Conservation (phyloP, 1,140 invertebrate species). For the Lanistes nyassanus region DNA sequence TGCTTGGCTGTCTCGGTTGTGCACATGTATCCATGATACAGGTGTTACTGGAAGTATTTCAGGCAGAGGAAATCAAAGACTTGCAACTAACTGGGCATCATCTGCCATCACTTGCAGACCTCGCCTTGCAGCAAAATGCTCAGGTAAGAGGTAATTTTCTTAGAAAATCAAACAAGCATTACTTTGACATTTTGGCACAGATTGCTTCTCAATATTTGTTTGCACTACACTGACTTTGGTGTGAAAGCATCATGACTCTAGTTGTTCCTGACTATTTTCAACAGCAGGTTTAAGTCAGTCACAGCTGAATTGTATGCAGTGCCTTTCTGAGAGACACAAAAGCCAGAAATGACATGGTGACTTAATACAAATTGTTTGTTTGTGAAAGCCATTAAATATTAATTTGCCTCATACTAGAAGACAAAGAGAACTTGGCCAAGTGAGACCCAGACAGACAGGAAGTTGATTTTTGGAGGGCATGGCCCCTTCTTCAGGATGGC, state of each 20-base stretch:
- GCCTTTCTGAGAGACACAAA: neutral
- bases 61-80: slow-evolving; percentile 28
- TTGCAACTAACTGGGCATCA: slow-evolving; percentile 37
- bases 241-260: neutral
- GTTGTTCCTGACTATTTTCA: neutral
- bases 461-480: no score
- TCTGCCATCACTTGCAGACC: slow-evolving; percentile 36
- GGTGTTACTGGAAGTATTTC: slow-evolving; percentile 34
- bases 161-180: neutral
- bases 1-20: no score
- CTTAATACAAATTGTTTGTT: no score
- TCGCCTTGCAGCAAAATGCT: slow-evolving; percentile 39
- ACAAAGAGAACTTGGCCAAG: no score
- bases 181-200: no score
- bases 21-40: slow-evolving; percentile 2
- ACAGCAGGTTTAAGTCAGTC: neutral
- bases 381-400: no score
- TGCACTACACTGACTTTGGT: no score
- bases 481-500: no score
- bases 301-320: neutral
- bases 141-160: slow-evolving; percentile 23
- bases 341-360: neutral
- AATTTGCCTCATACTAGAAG: no score
- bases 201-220: no score
- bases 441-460: no score